Evolutionary conservation across 1,140 invertebrate species (phyloP).

Genomic region (Portunus trituberculatus): DNA sequence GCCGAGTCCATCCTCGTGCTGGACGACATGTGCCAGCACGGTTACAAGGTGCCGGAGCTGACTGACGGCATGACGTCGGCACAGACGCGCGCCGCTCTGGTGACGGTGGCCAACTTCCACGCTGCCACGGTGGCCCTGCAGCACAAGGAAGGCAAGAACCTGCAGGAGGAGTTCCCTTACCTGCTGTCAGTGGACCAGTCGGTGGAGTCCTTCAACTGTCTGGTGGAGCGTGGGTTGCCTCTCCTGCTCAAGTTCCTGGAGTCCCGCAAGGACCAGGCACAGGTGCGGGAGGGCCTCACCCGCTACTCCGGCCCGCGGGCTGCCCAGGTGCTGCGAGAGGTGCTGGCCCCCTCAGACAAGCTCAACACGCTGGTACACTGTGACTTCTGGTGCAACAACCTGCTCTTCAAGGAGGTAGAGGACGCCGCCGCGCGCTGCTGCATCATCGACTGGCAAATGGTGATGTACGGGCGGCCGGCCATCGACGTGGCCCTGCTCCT

Average conservation of each 20-base stretch:
- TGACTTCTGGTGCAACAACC: constrained; percentile 72
- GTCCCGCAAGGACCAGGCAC: constrained; percentile 61
- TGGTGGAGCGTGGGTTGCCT: constrained; percentile 67
- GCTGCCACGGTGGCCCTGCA: constrained; percentile 55
- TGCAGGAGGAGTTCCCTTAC: constrained; percentile 60
- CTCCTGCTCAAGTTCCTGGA: constrained; percentile 68
- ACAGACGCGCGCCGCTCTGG: constrained; percentile 51
- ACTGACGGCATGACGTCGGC: constrained; percentile 54
- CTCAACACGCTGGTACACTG: constrained; percentile 70
- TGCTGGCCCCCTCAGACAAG: constrained; percentile 60
- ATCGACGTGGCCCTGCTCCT: constrained; percentile 65
- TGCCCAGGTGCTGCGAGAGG: constrained; percentile 18
- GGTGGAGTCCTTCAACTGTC: constrained; percentile 64
- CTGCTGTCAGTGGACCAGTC: constrained; percentile 65
- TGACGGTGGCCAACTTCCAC: constrained; percentile 53
- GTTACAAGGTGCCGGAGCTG: constrained; percentile 59
- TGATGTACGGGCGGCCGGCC: constrained; percentile 66
- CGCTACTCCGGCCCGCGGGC: constrained; percentile 48
- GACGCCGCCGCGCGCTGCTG: constrained; percentile 50
- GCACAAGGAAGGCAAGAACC: constrained; percentile 54
- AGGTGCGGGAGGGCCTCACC: constrained; percentile 46
- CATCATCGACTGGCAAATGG: constrained; percentile 73
- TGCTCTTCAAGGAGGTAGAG: constrained; percentile 63
- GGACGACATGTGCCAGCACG: constrained; percentile 49
- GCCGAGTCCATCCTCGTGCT: constrained; percentile 36